A percentile compares a stretch with the other conserved stretches of the same genome.
Conservation (phyloP, 1,140 invertebrate genomes). For the Doryteuthis pealeii region DNA sequence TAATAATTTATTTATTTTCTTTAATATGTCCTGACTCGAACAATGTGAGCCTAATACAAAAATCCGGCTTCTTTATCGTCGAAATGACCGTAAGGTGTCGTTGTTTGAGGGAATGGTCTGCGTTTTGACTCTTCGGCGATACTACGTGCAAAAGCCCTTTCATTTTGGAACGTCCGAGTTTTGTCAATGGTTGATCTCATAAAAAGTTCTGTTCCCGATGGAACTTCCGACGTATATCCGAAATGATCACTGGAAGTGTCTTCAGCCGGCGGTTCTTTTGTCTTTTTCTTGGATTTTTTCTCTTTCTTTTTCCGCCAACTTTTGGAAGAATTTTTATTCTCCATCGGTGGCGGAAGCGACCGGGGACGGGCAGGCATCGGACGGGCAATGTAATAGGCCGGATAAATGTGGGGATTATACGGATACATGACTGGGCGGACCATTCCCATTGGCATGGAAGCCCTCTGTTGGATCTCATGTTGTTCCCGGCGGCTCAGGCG, state of each 20-base stretch:
- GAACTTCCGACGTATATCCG: slow-evolving; percentile 46
- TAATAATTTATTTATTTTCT: too few species aligned
- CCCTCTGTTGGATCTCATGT: slow-evolving; percentile 30
- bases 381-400: slow-evolving; percentile 8
- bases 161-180: slow-evolving; percentile 49
- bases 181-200: slow-evolving; percentile 38
- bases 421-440: slow-evolving; percentile 25
- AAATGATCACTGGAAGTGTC: slow-evolving; percentile 23
- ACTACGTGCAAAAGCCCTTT: slow-evolving; percentile 45
- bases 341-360: slow-evolving; percentile 35
- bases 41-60: too few species aligned
- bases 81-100: slow-evolving; percentile 33
- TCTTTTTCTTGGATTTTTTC: slow-evolving; percentile 19
- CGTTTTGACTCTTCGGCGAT: slow-evolving; percentile 32
- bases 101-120: slow-evolving; percentile 13
- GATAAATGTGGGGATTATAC: slow-evolving; percentile 25
- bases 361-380: slow-evolving; percentile 27
- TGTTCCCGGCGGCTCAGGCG: slow-evolving; percentile 44
- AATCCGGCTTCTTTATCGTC: background rate
- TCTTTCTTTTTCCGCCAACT: slow-evolving; percentile 39
- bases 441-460: slow-evolving; percentile 18
- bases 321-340: slow-evolving; percentile 23
- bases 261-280: background rate
- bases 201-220: slow-evolving; percentile 12
- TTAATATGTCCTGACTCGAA: too few species aligned